Percentiles rank a stretch among this genome's conserved stretches.
Conservation (phyloP, 1,140 invertebrate species). For the Drosophila kepulauana region DNA sequence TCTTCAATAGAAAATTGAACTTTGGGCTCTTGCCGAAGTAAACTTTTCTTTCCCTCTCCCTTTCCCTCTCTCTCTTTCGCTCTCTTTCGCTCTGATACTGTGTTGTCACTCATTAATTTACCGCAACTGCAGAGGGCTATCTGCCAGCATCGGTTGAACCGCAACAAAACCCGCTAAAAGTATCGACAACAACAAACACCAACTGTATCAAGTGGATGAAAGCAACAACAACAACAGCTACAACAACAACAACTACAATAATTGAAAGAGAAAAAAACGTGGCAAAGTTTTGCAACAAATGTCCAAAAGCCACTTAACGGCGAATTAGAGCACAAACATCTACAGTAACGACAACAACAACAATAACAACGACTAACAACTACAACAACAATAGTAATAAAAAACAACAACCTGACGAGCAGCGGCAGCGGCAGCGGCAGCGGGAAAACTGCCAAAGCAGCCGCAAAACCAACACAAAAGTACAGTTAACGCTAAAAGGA, state of each 20-base stretch:
- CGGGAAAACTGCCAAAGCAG: constrained; percentile 23
- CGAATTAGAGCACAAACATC: constrained; percentile 74
- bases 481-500: constrained; percentile 80
- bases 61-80: background rate
- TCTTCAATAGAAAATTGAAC: constrained; percentile 21
- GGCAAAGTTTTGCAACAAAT: constrained; percentile 75
- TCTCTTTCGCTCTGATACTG: background rate
- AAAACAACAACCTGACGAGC: constrained; percentile 29
- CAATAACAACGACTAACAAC: constrained; percentile 19
- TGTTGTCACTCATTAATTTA: constrained; percentile 62
- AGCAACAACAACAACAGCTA: background rate
- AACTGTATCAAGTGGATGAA: constrained; percentile 25
- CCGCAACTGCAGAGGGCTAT: constrained; percentile 32
- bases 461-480: constrained; percentile 62
- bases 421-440: no score
- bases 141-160: constrained; percentile 50
- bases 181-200: constrained; percentile 48
- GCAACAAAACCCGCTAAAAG: constrained; percentile 42
- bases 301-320: constrained; percentile 81
- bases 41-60: background rate
- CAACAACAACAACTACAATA: no score
- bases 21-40: constrained; percentile 27
- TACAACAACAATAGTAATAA: background rate
- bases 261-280: background rate
- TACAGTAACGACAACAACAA: constrained; percentile 47